These are phyloP conservation scores for Botrylloides violaceus DNA, from an alignment of 23 tunicate species.

Conservation along the genomic window DNA sequence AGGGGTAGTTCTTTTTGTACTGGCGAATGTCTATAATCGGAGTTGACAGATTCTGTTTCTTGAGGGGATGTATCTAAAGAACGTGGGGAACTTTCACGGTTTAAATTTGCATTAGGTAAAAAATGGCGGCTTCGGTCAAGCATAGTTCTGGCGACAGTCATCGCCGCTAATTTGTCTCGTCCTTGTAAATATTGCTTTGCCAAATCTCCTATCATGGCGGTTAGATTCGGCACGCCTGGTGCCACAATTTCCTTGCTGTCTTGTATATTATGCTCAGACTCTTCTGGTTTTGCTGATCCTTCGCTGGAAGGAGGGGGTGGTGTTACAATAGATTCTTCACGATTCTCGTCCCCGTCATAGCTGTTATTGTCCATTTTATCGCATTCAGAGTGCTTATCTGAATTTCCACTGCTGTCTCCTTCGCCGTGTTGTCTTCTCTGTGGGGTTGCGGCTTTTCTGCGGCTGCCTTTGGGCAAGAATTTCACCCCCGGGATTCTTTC, in stretches of 20 bases:
- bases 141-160: neutral
- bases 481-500: constrained; percentile 23
- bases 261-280: neutral
- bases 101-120: constrained; percentile 12
- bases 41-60: neutral
- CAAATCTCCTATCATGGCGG: neutral
- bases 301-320: neutral
- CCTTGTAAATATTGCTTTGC: neutral
- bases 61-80: neutral
- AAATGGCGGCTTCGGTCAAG: neutral
- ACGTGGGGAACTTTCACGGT: constrained; percentile 5
- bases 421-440: constrained; percentile 38
- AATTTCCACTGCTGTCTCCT: neutral
- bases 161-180: neutral
- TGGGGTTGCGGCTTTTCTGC: constrained; percentile 50
- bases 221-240: neutral
- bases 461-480: constrained; percentile 34
- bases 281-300: constrained; percentile 1
- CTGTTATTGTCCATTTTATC: neutral
- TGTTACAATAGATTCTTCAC: neutral
- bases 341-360: neutral
- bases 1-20: neutral
- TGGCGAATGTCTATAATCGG: neutral
- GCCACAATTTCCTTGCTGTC: neutral
- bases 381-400: neutral